Percentiles rank a stretch among this genome's conserved stretches.
phyloP scores from a whole-genome alignment of 2,797 vertebrate genomes.

The Corythornis leucogaster region DNA sequence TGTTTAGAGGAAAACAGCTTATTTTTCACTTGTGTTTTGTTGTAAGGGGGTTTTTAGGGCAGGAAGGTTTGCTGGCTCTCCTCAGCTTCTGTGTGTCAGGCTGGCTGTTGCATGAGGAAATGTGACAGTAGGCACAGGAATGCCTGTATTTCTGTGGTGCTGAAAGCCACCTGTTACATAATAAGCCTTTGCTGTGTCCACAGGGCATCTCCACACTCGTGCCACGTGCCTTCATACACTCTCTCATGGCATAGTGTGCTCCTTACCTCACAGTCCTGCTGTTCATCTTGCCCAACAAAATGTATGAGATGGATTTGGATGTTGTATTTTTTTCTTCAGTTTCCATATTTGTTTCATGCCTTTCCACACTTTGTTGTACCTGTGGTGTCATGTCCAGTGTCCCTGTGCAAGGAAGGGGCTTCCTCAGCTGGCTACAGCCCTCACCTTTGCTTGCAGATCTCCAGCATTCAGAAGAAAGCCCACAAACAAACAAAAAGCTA shows the following conservation, averaged over 20 bases:
- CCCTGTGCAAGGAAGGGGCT: background rate
- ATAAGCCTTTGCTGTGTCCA: background rate
- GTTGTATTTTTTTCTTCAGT: background rate
- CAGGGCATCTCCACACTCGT: background rate
- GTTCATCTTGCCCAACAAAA: background rate
- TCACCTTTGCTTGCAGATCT: background rate
- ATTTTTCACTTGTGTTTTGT: background rate
- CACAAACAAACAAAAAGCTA: no score
- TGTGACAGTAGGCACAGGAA: background rate
- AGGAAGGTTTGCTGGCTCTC: background rate
- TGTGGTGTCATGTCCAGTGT: background rate
- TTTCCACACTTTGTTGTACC: background rate
- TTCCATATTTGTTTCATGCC: background rate
- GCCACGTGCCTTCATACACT: background rate
- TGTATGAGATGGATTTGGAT: background rate
- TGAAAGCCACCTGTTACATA: background rate
- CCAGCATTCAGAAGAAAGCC: background rate
- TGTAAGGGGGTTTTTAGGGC: constrained; percentile 4
- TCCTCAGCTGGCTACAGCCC: background rate
- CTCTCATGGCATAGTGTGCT: background rate
- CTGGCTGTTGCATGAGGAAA: background rate
- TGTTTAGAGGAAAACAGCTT: background rate
- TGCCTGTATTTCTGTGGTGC: constrained; percentile 1
- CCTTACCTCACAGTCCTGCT: background rate
- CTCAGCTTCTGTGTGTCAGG: background rate